A percentile compares a stretch with the other conserved stretches of the same genome.
Conservation (phyloP, 2,113 vertebrate genomes). For the Argyrosomus japonicus region DNA sequence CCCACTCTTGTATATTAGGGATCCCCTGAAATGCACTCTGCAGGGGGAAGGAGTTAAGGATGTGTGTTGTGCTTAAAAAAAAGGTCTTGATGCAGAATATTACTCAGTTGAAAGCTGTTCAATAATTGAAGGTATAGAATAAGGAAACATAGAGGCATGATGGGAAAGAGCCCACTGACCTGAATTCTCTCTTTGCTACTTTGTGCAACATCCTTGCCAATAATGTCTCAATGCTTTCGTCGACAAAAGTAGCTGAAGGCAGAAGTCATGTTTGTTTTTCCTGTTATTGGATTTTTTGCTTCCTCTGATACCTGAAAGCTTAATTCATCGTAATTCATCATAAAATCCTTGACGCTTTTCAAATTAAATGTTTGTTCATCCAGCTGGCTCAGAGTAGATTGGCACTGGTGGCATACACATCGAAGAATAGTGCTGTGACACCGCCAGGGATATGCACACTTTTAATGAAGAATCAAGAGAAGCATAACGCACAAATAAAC, state of each 20-base stretch:
- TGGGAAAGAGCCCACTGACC: slow-evolving; percentile 77
- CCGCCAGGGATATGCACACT: slow-evolving; percentile 1
- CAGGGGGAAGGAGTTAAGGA: not conserved
- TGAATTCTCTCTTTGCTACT: slow-evolving; percentile 57
- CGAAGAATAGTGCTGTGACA: not conserved
- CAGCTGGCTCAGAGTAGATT: slow-evolving; percentile 21
- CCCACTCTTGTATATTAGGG: not conserved
- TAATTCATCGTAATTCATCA: not conserved
- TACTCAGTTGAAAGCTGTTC: slow-evolving; percentile 57
- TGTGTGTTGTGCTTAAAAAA: slow-evolving; percentile 21
- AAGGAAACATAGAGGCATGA: slow-evolving; percentile 53
- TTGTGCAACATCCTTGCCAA: slow-evolving; percentile 31
- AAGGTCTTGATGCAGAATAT: slow-evolving; percentile 27
- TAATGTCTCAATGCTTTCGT: slow-evolving; percentile 15
- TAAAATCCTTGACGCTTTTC: slow-evolving; percentile 31
- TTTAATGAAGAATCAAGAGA: slow-evolving; percentile 31
- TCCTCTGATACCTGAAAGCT: not conserved
- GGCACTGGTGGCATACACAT: not conserved
- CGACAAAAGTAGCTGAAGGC: not conserved
- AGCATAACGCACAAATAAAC: not conserved
- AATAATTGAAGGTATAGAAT: slow-evolving; percentile 76
- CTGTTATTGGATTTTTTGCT: slow-evolving; percentile 10
- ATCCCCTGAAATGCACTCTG: slow-evolving; percentile 34
- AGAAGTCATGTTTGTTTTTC: not conserved
- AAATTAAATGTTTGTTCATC: slow-evolving; percentile 16